These are phyloP conservation scores for Euglossa dilemma DNA, from an alignment of 1,140 invertebrate genomes.

Conservation along the genomic window DNA sequence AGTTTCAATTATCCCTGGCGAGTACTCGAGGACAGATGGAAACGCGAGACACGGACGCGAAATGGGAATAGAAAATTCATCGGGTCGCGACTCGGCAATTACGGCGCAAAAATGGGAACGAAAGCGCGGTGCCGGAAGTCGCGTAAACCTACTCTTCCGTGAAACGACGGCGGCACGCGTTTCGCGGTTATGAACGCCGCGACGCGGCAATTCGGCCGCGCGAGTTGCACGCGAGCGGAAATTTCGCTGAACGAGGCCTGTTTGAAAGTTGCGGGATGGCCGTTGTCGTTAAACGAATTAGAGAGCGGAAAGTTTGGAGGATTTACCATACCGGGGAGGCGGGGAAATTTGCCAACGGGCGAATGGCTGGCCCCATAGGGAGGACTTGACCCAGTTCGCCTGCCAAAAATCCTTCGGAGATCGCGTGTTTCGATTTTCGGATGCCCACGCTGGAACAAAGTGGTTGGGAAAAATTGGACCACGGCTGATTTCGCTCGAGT, in stretches of 20 bases:
- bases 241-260: not conserved
- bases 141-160: too few relatives aligned
- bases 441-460: not conserved
- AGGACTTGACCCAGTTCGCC: slow-evolving; percentile 8
- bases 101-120: not conserved
- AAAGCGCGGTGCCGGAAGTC: not conserved
- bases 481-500: not conserved
- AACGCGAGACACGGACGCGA: too few relatives aligned
- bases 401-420: slow-evolving; percentile 36
- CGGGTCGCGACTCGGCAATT: not conserved
- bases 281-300: not conserved
- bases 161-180: not conserved
- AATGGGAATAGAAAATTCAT: too few relatives aligned
- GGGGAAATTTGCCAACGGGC: not conserved
- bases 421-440: not conserved
- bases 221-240: not conserved
- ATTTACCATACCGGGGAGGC: not conserved
- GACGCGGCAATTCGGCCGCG: not conserved
- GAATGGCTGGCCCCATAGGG: not conserved
- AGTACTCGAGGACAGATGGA: too few relatives aligned
- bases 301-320: not conserved
- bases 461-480: not conserved
- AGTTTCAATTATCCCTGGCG: too few relatives aligned
- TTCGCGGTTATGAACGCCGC: not conserved
- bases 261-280: not conserved